Conservation (phyloP, 1,140 invertebrate species). For the Eulimnadia texana region DNA sequence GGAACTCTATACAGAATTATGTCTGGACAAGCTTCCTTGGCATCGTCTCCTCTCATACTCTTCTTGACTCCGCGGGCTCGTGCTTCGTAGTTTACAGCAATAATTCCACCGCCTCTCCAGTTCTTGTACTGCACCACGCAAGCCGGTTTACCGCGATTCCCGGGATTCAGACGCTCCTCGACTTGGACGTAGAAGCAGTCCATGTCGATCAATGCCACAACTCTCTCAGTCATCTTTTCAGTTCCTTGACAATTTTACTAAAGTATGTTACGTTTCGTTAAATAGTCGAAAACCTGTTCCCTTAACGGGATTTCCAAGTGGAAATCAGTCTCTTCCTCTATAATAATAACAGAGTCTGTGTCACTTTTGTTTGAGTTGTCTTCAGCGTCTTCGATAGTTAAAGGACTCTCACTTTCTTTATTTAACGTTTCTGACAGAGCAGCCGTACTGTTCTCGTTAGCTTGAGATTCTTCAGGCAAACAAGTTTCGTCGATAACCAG, state of each 20-base stretch:
- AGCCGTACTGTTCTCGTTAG: no score
- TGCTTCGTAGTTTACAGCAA: conserved; percentile 94
- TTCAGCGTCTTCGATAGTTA: no score
- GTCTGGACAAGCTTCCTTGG: conserved; percentile 72
- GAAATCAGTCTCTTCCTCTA: no score
- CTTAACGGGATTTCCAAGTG: no score
- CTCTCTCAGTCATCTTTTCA: conserved; percentile 33
- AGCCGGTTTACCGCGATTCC: conserved; percentile 66
- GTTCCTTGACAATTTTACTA: no score
- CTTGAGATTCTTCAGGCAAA: no score
- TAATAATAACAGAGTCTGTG: not conserved
- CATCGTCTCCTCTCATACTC: conserved; percentile 81
- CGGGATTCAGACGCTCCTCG: conserved; percentile 71
- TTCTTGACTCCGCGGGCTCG: conserved; percentile 73
- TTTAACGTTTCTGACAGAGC: no score
- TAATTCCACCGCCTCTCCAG: conserved; percentile 83
- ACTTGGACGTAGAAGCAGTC: conserved; percentile 98
- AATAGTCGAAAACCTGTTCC: no score
- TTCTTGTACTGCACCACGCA: conserved; percentile 91
- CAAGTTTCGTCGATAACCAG: no score
- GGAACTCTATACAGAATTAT: conserved; percentile 73
- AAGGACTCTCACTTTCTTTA: no score
- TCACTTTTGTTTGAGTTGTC: no score
- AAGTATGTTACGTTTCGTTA: no score
- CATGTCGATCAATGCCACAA: conserved; percentile 88